Base-by-base conservation (phyloP, 2,888 invertebrate species). In the Carcina quercana region DNA sequence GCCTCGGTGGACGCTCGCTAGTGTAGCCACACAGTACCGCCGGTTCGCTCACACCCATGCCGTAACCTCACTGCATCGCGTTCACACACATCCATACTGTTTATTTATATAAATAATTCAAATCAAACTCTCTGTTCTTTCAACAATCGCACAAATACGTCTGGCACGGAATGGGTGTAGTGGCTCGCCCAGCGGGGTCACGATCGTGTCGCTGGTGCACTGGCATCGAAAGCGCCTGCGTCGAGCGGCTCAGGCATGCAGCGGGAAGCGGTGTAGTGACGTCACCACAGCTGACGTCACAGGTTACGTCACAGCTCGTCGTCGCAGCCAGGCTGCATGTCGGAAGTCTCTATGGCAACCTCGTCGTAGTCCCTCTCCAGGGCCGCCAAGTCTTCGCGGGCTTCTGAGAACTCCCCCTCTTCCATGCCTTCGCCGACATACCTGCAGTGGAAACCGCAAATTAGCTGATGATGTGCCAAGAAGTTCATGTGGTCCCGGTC, bases 351-450 rank as follows among this genome's bases (percentile, higher is more conserved):
- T 53, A 88, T 85, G 37, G 90, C 90, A 10, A 91, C 91, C 62
- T 91, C 91, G 50, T 91, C 89, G 66, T 91, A 91, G 56, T 92
- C 92, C 48, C 88, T 86, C 66, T 91, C 91, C 3, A 91, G 74
- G 13, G 89, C 88, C 31, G 88, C 91, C 43, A 94, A 78, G 71
- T 93, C 92, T 59, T 93, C 93, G 14, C 93, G 85, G 13, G 93
- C 93, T 64, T 94, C 93, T 5, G 89, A 87, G 72, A 94, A 93
- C 69, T 94, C 94, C 0, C 92, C 93, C 64, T 92, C 92, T 58
- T 92, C 91, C 92, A 93, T 93, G 33, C 93, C 93, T 66, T 93
- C 91, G 25, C 91, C 91, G 25, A 89, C 91, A 69, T 91, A 94
- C 94, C 92, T 86, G 62, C 3, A 7, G 13, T 10, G 3, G 10